Percentiles rank a stretch among this genome's conserved stretches.
phyloP scores from a whole-genome alignment of 2,888 invertebrate species.

The Altica lythri region DNA sequence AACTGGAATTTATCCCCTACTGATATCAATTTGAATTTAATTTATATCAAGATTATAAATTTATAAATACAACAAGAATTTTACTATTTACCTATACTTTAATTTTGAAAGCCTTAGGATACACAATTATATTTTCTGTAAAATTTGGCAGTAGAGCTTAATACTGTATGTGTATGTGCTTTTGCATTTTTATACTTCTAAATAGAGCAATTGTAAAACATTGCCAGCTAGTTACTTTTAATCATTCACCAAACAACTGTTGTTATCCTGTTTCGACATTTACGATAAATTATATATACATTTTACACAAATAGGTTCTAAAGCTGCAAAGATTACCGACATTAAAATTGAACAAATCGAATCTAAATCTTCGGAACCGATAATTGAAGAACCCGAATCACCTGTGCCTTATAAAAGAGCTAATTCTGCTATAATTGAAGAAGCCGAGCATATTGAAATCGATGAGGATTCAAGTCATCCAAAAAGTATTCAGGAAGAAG shows the following conservation, averaged over 20 bases:
- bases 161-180: too few species aligned
- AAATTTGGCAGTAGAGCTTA: too few species aligned
- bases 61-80: too few species aligned
- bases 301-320: conserved; percentile 39
- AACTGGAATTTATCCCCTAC: too few species aligned
- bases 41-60: too few species aligned
- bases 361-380: conserved; percentile 42
- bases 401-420: conserved; percentile 34
- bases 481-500: conserved; percentile 33
- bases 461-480: conserved; percentile 31
- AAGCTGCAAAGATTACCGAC: conserved; percentile 44
- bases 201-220: conserved; percentile 21
- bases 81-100: too few species aligned
- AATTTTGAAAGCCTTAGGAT: too few species aligned
- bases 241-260: not conserved
- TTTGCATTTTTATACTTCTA: conserved; percentile 9
- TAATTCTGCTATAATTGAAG: conserved; percentile 42
- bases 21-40: too few species aligned
- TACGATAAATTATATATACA: conserved; percentile 7
- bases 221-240: conserved; percentile 12
- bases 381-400: conserved; percentile 46
- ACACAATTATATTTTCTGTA: too few species aligned
- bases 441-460: conserved; percentile 39
- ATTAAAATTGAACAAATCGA: conserved; percentile 40
- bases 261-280: conserved; percentile 1